Evolutionary conservation across 2,888 invertebrate species (phyloP).

Genomic region (Elysia crispata): DNA sequence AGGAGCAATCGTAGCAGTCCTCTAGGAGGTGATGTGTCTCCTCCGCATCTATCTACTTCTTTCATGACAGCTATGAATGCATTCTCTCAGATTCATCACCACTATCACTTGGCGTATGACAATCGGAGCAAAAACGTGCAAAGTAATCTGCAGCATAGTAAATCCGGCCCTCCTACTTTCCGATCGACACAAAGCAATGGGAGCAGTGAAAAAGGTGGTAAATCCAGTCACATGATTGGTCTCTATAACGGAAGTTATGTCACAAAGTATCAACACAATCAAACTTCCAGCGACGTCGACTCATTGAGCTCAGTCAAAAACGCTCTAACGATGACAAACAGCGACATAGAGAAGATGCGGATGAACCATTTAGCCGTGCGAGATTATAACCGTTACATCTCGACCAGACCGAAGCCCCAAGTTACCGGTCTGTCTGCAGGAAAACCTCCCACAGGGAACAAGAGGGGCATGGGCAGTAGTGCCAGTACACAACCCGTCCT

Average conservation of each 20-base stretch:
- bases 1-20: background rate
- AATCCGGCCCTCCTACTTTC: slow-evolving; percentile 14
- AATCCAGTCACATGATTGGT: background rate
- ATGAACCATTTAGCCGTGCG: slow-evolving; percentile 18
- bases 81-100: slow-evolving; percentile 25
- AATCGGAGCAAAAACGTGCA: background rate
- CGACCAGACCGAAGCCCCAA: background rate
- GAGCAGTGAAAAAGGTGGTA: background rate
- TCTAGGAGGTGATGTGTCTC: background rate
- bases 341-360: slow-evolving; percentile 42
- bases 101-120: background rate
- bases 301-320: slow-evolving; percentile 35
- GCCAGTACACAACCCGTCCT: too few species aligned
- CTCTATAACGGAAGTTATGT: background rate
- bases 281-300: slow-evolving; percentile 24
- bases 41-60: slow-evolving; percentile 9
- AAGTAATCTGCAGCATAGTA: background rate
- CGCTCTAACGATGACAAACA: slow-evolving; percentile 42
- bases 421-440: too few species aligned
- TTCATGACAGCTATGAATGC: slow-evolving; percentile 40
- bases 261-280: background rate
- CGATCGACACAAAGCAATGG: background rate
- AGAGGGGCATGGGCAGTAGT: too few species aligned
- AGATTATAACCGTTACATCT: slow-evolving; percentile 32
- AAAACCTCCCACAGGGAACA: too few species aligned